Evolutionary conservation across 2,113 vertebrate species (phyloP), one percentile per base, ranked within the genome.

Genomic region (Pyrgilauda ruficollis): DNA sequence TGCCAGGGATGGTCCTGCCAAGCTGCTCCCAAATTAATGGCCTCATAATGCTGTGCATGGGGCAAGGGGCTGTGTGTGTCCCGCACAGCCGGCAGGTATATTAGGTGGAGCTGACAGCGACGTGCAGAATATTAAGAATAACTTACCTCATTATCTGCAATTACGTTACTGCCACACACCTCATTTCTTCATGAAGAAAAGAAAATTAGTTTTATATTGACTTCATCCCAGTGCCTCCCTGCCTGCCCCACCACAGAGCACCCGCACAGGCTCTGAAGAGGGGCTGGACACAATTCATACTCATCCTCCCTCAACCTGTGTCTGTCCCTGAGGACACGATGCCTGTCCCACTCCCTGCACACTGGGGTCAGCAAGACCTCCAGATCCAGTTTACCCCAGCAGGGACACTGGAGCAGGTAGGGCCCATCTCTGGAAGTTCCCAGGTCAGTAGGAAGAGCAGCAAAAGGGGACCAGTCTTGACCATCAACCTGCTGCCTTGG

Each of bases 201-300:
- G 98, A 97, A 98, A 98, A 98, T 98, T 98, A 98, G 98, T 98
- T 98, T 98, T 98, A 97, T 98, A 98, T 98, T 98, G 98, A 98
- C 98, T 98, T 98, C 97, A 97, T 97, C 97, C 96, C 96, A 94
- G 96, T 96, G 96, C 94, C 97, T 97, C 96, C 95, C 93, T 94
- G 97, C 94, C 47, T 80, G 91, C 91, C 96, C 95, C 46, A 2
- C 86, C 58, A 91, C 90, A 43, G 88, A 96, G 87, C 13, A 0
- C 66, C 91, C 9, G 2, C 97, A 68, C 26, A 8, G 69, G 61
- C 84, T 73, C 82, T 93, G 47, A 87, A 85, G 90, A 67, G 81
- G 44, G 18, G 13, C 1, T 37, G 72, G 72, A 62, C 75, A 58
- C 79, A 62, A 39, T 58, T 61, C 39, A 35, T 28, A 37, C 43